phyloP scores from a whole-genome alignment of 2,888 invertebrate genomes.

The Nesidiocoris tenuis region DNA sequence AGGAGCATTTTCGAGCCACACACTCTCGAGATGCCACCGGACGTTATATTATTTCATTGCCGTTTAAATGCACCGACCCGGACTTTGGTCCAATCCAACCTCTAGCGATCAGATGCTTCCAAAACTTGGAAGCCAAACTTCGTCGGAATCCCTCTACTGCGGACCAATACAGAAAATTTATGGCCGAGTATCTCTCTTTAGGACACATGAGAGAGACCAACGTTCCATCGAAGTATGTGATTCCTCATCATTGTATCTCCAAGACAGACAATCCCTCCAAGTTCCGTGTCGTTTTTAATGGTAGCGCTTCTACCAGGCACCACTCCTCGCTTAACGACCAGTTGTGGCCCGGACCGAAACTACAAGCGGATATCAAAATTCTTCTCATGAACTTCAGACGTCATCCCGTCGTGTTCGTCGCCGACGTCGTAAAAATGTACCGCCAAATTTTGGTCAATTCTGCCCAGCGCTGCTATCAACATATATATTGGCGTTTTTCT shows the following conservation, averaged over 20 bases:
- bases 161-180: conserved; percentile 16
- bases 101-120: not conserved
- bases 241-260: conserved; percentile 31
- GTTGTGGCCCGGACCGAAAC: conserved; percentile 23
- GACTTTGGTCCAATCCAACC: not conserved
- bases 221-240: not conserved
- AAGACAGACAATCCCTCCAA: conserved; percentile 12
- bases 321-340: conserved; percentile 32
- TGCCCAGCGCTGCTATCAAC: conserved; percentile 46
- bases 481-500: conserved; percentile 50
- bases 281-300: conserved; percentile 33
- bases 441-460: conserved; percentile 24
- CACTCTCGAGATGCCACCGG: conserved; percentile 36
- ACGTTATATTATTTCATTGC: conserved; percentile 35
- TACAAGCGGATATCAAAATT: conserved; percentile 30
- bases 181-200: not conserved
- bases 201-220: conserved; percentile 5
- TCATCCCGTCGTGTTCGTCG: not conserved
- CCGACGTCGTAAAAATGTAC: conserved; percentile 11
- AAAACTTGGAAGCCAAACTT: conserved; percentile 21
- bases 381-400: conserved; percentile 18
- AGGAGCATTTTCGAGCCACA: conserved; percentile 40
- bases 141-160: not conserved
- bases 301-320: not conserved
- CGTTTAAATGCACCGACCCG: conserved; percentile 16